A percentile compares a stretch with the other conserved stretches of the same genome.
These are phyloP conservation scores for Nibea albiflora DNA, from an alignment of 2,113 vertebrate species.

Conservation along the genomic window DNA sequence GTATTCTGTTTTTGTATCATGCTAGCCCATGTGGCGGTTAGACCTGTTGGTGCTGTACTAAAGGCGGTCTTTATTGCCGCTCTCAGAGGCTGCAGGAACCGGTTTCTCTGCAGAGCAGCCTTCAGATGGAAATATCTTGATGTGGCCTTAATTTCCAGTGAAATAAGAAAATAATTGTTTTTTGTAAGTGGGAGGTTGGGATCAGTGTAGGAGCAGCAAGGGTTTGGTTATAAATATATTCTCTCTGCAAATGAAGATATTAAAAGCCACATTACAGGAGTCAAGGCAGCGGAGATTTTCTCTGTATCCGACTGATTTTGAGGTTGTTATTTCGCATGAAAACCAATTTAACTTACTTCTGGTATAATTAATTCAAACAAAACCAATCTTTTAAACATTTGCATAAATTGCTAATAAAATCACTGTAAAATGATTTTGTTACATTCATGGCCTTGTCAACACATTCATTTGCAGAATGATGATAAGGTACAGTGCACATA, in stretches of 20 bases:
- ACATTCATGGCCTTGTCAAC: neutral
- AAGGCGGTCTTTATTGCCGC: neutral
- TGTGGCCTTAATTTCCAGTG: neutral
- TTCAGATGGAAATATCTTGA: neutral
- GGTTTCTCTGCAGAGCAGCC: neutral
- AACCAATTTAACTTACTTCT: neutral
- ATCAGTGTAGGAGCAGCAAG: neutral
- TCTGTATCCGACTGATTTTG: neutral
- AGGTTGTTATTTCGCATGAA: neutral
- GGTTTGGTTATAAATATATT: neutral
- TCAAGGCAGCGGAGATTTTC: neutral
- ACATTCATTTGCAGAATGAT: slow-evolving; percentile 3
- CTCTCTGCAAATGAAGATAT: neutral
- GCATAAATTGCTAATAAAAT: neutral
- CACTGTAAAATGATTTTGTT: neutral
- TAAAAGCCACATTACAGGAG: neutral
- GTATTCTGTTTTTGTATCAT: slow-evolving; percentile 27
- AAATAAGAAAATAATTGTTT: neutral
- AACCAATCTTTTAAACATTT: neutral
- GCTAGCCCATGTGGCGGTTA: neutral
- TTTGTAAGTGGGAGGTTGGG: neutral
- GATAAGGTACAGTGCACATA: neutral
- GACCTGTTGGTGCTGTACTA: neutral
- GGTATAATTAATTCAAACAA: neutral
- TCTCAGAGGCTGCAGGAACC: neutral